phyloP scores from a whole-genome alignment of 2,888 invertebrate genomes.

The Chrysopilus asiliformis region DNA sequence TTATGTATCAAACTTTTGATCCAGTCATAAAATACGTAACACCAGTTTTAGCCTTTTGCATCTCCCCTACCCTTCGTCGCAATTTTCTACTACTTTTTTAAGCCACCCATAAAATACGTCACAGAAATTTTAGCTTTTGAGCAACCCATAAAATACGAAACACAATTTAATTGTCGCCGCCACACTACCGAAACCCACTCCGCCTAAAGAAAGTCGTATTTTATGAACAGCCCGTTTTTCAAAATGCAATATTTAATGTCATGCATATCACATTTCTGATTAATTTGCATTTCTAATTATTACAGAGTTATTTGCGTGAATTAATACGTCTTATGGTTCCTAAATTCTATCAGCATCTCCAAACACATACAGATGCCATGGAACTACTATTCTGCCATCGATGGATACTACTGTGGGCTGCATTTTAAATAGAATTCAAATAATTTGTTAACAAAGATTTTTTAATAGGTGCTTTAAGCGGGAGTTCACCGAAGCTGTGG shows the following conservation, averaged over 20 bases:
- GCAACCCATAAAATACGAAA: no score
- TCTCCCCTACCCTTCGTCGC: no score
- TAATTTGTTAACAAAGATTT: not conserved
- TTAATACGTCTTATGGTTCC: conserved; percentile 79
- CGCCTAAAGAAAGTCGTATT: no score
- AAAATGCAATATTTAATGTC: no score
- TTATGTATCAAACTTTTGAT: no score
- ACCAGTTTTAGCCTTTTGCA: no score
- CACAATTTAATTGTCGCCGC: no score
- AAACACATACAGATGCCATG: conserved; percentile 72
- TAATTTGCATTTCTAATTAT: conserved; percentile 14
- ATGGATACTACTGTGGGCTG: conserved; percentile 73
- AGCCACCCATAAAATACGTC: no score
- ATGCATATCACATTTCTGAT: not conserved
- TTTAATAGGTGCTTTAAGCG: conserved; percentile 72
- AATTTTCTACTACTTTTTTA: no score
- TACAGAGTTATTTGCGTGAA: conserved; percentile 69
- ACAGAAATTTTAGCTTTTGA: no score
- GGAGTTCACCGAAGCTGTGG: conserved; percentile 80
- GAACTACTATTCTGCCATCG: conserved; percentile 88
- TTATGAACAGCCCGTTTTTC: no score
- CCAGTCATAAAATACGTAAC: no score
- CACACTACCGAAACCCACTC: not conserved
- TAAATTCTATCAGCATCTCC: conserved; percentile 75
- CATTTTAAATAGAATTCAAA: not conserved